Conservation (phyloP, 2,113 vertebrate species). For the Glareola pratincola region DNA sequence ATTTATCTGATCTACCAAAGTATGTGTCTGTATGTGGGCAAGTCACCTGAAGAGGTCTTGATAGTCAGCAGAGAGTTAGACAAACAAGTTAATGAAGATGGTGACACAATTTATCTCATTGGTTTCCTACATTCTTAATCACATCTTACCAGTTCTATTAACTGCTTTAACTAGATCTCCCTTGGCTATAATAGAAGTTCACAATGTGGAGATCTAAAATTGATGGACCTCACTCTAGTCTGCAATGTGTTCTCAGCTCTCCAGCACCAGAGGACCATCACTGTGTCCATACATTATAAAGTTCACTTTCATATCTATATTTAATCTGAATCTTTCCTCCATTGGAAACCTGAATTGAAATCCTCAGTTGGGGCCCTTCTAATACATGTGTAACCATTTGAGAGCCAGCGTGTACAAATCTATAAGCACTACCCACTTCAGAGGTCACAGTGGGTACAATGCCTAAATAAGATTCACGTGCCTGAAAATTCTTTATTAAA, state of each 20-base stretch:
- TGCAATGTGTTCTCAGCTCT: neutral
- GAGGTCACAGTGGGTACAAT: neutral
- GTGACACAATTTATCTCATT: neutral
- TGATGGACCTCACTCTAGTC: neutral
- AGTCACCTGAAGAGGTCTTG: neutral
- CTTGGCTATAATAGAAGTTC: neutral
- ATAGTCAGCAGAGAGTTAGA: neutral
- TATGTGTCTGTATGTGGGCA: neutral
- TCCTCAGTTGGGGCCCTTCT: neutral
- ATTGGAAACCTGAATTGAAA: neutral
- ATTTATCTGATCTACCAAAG: neutral
- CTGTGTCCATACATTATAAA: neutral
- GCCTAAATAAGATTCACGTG: neutral
- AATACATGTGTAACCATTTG: neutral
- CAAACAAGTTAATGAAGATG: constrained; percentile 10
- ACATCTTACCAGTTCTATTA: neutral
- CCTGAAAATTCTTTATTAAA: neutral
- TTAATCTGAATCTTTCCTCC: neutral
- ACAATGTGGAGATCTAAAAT: neutral
- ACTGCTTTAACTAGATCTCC: neutral
- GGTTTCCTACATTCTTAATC: constrained; percentile 27
- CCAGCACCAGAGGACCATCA: neutral
- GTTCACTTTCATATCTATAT: neutral
- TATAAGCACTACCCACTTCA: neutral
- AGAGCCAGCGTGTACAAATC: neutral